These are phyloP conservation scores for Physella acuta DNA, from an alignment of 1,140 invertebrate species.

Conservation along the genomic window DNA sequence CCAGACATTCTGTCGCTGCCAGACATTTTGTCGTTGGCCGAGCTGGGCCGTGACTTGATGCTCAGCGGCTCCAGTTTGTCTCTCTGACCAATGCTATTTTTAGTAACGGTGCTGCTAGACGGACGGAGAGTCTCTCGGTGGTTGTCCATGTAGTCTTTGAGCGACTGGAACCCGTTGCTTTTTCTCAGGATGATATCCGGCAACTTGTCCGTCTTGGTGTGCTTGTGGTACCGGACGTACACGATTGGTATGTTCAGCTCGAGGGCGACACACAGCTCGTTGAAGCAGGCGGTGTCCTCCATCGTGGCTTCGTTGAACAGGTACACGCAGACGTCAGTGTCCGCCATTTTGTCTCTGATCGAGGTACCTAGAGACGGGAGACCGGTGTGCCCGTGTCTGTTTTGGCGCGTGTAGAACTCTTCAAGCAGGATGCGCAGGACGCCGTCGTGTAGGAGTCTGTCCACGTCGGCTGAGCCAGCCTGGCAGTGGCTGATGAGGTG, in stretches of 20 bases:
- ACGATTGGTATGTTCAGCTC: conserved; percentile 8
- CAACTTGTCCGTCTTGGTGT: neutral
- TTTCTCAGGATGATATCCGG: neutral
- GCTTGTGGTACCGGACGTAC: neutral
- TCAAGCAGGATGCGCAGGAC: conserved; percentile 9
- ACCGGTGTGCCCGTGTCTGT: neutral
- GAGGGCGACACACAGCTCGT: conserved; percentile 5
- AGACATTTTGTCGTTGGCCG: neutral
- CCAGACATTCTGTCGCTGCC: neutral
- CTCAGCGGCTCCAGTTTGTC: conserved; percentile 4
- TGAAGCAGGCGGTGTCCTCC: conserved; percentile 3
- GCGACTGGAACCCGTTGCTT: conserved; percentile 5
- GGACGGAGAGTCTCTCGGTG: neutral
- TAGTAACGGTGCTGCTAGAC: neutral
- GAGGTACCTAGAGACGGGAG: neutral
- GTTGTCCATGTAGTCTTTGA: conserved; percentile 9
- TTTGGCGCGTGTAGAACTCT: conserved; percentile 8
- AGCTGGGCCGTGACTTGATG: neutral
- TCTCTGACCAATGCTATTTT: neutral
- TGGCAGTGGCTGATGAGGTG: conserved; percentile 9
- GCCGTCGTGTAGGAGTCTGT: neutral
- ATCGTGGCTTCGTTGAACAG: conserved; percentile 13
- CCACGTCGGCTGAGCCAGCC: neutral
- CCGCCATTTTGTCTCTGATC: neutral
- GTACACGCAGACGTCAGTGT: conserved; percentile 17